Evolutionary conservation across 2,888 invertebrate species (phyloP), one percentile per base, ranked within the genome.

Genomic region (Panorpa germanica): DNA sequence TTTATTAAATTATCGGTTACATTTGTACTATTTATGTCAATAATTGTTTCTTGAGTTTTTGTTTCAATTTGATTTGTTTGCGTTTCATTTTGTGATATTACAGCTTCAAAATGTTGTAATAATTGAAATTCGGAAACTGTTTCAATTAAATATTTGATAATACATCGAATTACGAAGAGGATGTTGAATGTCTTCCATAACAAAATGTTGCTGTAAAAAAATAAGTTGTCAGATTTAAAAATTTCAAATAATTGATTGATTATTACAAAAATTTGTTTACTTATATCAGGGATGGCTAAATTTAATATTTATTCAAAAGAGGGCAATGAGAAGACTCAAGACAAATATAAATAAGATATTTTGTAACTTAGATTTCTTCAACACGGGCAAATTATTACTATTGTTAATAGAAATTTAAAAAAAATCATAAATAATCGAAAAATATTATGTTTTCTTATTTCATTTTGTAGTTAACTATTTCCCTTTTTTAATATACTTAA

Each of bases 131-230:
- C 93, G 0, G 80, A 78, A 9, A 90, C 70, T 41, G 80, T 80
- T 52, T 95, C 90, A 9, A 88, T 77, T 22, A 95, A 61, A 48
- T 86, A 93, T 50, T 93, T 93, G 34, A 73, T 57, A 37, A 78
- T 69, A 38, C 67, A 80, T 43, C 93, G 67, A 34, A 93, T 72
- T 15, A 91, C 78, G 45, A 91, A 88, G 27, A 98, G 54, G 0
- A 86, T 81, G 55, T 96, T 96, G 54, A 81, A 86, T 0, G 86
- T 77, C 53, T 95, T 93, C 88, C 91, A 93, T 29, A 83, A 77
- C 42, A 88, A 52, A 59, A 65, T 58, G 15, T 62, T 61, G 47
- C 68, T 68, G 48, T 1, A 43, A 45, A 34, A 20, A 34, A 31
- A n/a, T 25, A 22, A 22, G 15, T 26, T 8, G 9, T 18, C 11